A percentile compares a stretch with the other conserved stretches of the same genome.
These are phyloP conservation scores for Panagrolaimus sp. DNA, from an alignment of 1,140 invertebrate species.

Conservation along the genomic window DNA sequence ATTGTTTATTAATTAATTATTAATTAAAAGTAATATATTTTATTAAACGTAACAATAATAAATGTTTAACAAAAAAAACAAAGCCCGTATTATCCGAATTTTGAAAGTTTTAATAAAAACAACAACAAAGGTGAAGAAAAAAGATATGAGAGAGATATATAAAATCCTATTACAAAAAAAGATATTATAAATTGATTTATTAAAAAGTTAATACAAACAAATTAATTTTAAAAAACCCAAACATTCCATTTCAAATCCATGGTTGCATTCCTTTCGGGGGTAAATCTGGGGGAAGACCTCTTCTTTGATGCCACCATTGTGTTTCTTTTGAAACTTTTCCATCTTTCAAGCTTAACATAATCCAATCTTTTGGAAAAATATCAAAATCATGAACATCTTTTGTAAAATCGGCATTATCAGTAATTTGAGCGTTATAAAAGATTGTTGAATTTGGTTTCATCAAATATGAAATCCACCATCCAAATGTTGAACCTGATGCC, in stretches of 20 bases:
- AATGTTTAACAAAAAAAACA: no score
- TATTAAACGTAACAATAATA: no score
- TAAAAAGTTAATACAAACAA: neutral
- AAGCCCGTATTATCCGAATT: no score
- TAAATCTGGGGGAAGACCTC: neutral
- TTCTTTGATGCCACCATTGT: slow-evolving; percentile 15
- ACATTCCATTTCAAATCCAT: neutral
- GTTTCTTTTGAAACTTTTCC: neutral
- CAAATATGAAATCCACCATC: slow-evolving; percentile 4
- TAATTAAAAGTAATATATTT: no score
- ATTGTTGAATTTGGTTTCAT: neutral
- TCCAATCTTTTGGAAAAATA: slow-evolving; percentile 3
- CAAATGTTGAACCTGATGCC: slow-evolving; percentile 1
- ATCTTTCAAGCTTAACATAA: neutral
- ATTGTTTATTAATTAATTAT: no score
- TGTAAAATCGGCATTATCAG: slow-evolving; percentile 11
- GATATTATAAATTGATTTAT: neutral
- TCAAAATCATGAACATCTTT: slow-evolving; percentile 15
- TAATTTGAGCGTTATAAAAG: slow-evolving; percentile 6
- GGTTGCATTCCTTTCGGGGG: neutral
- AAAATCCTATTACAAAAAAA: neutral
- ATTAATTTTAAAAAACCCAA: neutral
- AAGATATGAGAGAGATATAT: neutral
- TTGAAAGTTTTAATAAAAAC: no score
- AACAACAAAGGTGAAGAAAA: no score